Conservation (phyloP, 2,888 invertebrate species). For the Mycalesis mineus region DNA sequence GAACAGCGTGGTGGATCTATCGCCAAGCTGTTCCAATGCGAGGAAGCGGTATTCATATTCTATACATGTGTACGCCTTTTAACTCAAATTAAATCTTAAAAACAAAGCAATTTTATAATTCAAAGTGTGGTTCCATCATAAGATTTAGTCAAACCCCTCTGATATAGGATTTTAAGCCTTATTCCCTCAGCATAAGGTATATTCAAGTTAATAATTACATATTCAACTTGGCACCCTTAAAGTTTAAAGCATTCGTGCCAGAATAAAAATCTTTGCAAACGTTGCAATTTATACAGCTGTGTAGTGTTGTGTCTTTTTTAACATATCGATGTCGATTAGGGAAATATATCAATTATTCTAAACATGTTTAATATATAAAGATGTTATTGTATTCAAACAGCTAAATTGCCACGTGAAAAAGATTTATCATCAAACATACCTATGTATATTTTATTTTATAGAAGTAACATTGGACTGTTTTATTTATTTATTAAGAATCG, state of each 20-base stretch:
- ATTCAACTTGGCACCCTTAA: conserved; percentile 31
- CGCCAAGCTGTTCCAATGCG: too few species aligned
- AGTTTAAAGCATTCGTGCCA: conserved; percentile 32
- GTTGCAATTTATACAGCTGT: conserved; percentile 34
- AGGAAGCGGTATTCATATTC: too few species aligned
- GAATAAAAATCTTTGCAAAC: conserved; percentile 37
- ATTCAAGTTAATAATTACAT: conserved; percentile 30
- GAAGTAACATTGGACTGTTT: too few species aligned
- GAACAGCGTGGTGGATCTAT: too few species aligned
- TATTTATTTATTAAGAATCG: too few species aligned
- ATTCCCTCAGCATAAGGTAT: conserved; percentile 31
- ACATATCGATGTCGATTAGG: conserved; percentile 22
- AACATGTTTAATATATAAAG: too few species aligned
- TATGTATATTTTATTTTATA: too few species aligned
- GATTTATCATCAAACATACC: too few species aligned
- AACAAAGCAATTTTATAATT: conserved; percentile 5
- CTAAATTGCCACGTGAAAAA: too few species aligned
- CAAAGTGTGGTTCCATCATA: conserved; percentile 1
- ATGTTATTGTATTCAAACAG: too few species aligned
- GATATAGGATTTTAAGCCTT: conserved; percentile 26
- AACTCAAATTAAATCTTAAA: not conserved
- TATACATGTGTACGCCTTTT: too few species aligned
- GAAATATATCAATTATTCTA: too few species aligned
- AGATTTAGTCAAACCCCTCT: conserved; percentile 13
- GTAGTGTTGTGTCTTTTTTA: conserved; percentile 21